Base-by-base conservation (phyloP, 2,888 invertebrate genomes). In the Gastracanthus pulcherrimus region DNA sequence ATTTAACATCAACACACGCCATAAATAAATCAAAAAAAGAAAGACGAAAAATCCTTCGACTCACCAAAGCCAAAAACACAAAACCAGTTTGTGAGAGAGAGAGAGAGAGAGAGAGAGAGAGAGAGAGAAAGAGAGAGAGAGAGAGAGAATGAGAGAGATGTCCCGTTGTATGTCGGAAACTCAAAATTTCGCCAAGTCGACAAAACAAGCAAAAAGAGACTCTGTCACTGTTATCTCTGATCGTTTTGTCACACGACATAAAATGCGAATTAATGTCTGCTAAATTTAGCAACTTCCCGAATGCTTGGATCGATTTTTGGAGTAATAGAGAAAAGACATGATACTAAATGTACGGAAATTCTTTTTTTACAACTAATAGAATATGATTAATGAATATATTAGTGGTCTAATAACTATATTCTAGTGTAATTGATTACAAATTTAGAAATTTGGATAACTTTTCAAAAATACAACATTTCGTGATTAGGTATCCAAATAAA, bases 1-100 rank as follows among this genome's bases (percentile, higher is more conserved):
- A 75, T 38, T 34, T 64, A 26, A n/a, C 23, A 34, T 23, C 74
- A 38, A 45, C 72, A 13, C 58, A 23, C n/a, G 60, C 11, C 60
- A 31, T 60, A 74, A 62, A 74, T 31, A 67, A 45, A 41, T 41
- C 29, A 16, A 29, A 13, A 19, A 19, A 3, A 34, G 16, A 34
- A 9, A 62, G 19, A 62, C n/a, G 19, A 36, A 36, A 36, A 19
- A 36, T 19, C 31, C 19, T 7, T 19, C 62, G 36, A 36, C 9
- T 62, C 34, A 34, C 9, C 36, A 36, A 62, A 36, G 62, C 62
- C 62, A 36, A 62, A 62, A 62, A 62, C 19, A 62, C 34, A 34
- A 19, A 62, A 62, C 62, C 62, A 34, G 62, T 62, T 9, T 41
- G 5, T 41, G 41, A 9, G 41, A 41, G 41, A n/a, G n/a, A n/a